A percentile compares a stretch with the other conserved stretches of the same genome.
Conservation (phyloP, 2,113 vertebrate species). For the Sinocyclocheilus anophthalmus region DNA sequence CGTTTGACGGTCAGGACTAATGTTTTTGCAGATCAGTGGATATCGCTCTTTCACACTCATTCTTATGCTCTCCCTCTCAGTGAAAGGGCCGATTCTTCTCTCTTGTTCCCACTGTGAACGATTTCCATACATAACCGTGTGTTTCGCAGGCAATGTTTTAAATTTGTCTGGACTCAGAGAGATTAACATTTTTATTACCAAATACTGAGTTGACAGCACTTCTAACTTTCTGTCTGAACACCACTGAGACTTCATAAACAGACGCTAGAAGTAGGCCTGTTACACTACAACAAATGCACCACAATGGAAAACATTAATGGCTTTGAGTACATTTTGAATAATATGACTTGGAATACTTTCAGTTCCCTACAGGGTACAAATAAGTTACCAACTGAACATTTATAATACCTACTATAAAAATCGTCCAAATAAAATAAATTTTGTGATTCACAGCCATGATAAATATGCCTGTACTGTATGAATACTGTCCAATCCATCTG, state of each 20-base stretch:
- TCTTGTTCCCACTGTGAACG: background rate
- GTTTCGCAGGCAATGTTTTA: background rate
- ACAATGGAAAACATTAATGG: background rate
- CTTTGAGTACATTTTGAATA: background rate
- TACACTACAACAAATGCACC: background rate
- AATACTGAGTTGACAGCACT: background rate
- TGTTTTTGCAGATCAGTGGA: too few species aligned
- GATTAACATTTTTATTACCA: constrained; percentile 23
- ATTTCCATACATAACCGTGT: constrained; percentile 1
- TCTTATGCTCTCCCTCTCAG: background rate
- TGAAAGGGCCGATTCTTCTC: background rate
- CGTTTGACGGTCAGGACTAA: too few species aligned
- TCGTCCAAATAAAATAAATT: background rate
- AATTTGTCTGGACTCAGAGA: background rate
- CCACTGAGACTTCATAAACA: background rate
- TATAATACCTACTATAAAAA: background rate
- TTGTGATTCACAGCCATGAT: background rate
- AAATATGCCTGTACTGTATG: background rate
- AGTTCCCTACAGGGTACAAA: background rate
- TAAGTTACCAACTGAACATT: background rate
- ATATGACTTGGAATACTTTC: background rate
- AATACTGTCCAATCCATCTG: background rate
- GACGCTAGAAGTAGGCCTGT: background rate
- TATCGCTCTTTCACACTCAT: too few species aligned
- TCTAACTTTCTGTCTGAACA: background rate